Evolutionary conservation across 2,797 vertebrate species (phyloP).

Genomic region (Myripristis murdjan): DNA sequence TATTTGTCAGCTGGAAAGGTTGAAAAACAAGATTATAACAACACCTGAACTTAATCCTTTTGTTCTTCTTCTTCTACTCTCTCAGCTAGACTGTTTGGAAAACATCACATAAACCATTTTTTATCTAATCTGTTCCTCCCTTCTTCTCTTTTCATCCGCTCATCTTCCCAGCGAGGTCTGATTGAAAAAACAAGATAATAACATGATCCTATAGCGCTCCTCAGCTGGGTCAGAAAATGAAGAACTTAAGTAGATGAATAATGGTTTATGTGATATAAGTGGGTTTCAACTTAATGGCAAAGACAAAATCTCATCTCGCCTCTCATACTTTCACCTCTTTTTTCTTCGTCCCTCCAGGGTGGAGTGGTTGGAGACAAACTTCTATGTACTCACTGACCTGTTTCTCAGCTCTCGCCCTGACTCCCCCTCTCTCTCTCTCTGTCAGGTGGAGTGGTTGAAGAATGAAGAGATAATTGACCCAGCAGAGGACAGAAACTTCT

Average conservation of each 20-base stretch:
- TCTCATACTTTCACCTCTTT: background rate
- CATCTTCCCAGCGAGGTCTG: background rate
- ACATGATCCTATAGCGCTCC: constrained; percentile 1
- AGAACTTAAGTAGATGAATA: background rate
- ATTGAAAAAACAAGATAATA: constrained; percentile 28
- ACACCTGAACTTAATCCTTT: constrained; percentile 6
- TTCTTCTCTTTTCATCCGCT: background rate
- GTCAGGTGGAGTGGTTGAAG: constrained; percentile 98
- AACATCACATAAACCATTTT: background rate
- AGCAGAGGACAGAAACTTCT: constrained; percentile 96
- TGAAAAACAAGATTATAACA: constrained; percentile 30
- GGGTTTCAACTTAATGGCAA: background rate
- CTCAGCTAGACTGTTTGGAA: constrained; percentile 1
- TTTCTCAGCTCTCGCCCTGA: background rate
- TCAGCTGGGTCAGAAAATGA: constrained; percentile 4
- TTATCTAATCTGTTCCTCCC: background rate
- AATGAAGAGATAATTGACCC: constrained; percentile 98
- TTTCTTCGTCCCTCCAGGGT: background rate
- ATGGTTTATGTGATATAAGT: constrained; percentile 8
- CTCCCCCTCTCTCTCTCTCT: background rate
- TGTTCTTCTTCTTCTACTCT: constrained; percentile 3
- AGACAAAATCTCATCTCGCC: background rate
- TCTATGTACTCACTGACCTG: constrained; percentile 1
- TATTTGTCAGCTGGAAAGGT: constrained; percentile 17
- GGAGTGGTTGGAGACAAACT: background rate